Evolutionary conservation across 2,888 invertebrate genomes (phyloP).

Genomic region (Melinaea menophilus): DNA sequence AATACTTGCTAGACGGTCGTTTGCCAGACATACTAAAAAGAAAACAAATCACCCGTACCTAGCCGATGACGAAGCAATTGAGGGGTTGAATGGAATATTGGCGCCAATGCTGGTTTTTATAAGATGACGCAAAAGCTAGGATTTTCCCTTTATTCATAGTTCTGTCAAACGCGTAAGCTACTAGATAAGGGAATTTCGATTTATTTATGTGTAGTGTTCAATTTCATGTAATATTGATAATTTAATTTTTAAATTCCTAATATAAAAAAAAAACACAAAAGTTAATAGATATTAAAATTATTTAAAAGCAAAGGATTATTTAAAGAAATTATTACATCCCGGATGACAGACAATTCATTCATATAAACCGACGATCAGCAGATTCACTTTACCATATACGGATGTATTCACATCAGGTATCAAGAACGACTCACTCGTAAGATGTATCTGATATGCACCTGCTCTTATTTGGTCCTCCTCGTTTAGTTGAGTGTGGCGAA

Average conservation of each 20-base stretch:
- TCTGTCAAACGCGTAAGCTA: neutral
- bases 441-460: conserved; percentile 59
- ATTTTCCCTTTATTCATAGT: conserved; percentile 1
- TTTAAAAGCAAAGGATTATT: no score
- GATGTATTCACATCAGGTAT: conserved; percentile 49
- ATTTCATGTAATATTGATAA: no score
- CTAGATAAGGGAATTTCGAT: neutral
- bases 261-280: no score
- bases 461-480: conserved; percentile 53
- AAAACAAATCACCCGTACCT: conserved; percentile 46
- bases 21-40: conserved; percentile 37
- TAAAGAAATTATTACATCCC: conserved; percentile 24
- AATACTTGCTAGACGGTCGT: conserved; percentile 31
- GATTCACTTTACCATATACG: conserved; percentile 36
- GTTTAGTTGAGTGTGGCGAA: conserved; percentile 56
- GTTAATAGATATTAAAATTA: no score
- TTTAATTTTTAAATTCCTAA: no score
- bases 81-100: conserved; percentile 56
- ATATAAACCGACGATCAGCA: conserved; percentile 26
- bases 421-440: conserved; percentile 57
- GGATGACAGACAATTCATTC: conserved; percentile 57
- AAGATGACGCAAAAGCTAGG: conserved; percentile 30
- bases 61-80: conserved; percentile 46
- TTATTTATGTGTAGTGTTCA: neutral
- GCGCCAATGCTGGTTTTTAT: conserved; percentile 39